Evolutionary conservation across 1,140 invertebrate species (phyloP), one percentile per base, ranked within the genome.

Genomic region (Drosophila neocordata): DNA sequence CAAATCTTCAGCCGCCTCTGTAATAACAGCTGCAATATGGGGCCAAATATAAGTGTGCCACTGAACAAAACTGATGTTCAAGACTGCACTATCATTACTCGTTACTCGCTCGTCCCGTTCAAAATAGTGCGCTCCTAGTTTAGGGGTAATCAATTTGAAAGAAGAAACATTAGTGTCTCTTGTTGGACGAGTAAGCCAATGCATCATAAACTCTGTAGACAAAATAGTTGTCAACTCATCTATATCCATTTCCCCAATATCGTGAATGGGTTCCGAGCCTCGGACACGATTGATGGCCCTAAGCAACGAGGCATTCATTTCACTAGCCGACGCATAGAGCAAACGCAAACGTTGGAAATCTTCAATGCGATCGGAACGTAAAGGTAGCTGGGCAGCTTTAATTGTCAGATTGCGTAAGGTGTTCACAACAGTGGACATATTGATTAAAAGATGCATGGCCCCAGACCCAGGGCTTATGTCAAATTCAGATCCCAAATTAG

Each of bases 241-340:
- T 48, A 20, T 15, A 48, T 20, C 15, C 9, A 48, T 20, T 4
- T 48, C 15, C 15, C 2, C 24, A 15, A 38, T n/a, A 1, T 7
- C 11, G 11, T 22, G 0, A 11, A 5, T 15, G n/a, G n/a, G 13
- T 11, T 48, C 41, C 15, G 41, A 11, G 8, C 0, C 18, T 11
- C 41, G 15, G 4, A 13, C 0, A 1, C 22, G 4, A 15, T 48
- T 22, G 8, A 60, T 20, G 5, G 38, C 22, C 13, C 2, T 13
- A 1, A 38, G 13, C 2, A 60, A 27, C 0, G 58, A 31, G n/a
- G 4, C 41, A 41, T 15, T 44, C 24, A 48, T 24, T 3, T 48
- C 38, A 27, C 5, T 12, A n/a, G 38, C 58, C 38, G 38, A 13
- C 3, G 27, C 15, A 24, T 60, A 60, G 9, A 60, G 58, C n/a